Evolutionary conservation across 2,888 invertebrate genomes (phyloP), one percentile per base, ranked within the genome.

Genomic region (Teinopalpus imperialis): DNA sequence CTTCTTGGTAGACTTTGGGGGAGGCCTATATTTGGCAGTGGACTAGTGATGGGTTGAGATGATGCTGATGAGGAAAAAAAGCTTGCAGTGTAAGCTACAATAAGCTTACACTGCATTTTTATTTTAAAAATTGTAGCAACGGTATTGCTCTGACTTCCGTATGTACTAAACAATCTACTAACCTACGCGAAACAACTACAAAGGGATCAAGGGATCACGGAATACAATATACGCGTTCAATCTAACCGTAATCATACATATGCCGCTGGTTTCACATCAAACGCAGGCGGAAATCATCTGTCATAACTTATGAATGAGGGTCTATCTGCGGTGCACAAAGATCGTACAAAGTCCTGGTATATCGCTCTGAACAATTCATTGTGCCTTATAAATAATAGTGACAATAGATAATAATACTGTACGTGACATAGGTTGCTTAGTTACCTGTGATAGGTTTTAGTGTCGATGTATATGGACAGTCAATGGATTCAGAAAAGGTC

Each of bases 231-330:
- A n/a, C 26, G 8, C n/a, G 1, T 31, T 18, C 31, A 8, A 6
- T 6, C 18, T 6, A 12, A 18, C 8, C 21, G 13, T 8, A 20
- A 23, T 29, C 18, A 29, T 30, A n/a, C 9, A 23, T 10, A 20
- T 26, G 26, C 26, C 1, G 16, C 9, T 4, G 10, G 18, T 5
- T 14, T 1, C 30, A 12, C 37, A 18, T 37, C 37, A 29, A 10
- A 10, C 16, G 26, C 41, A 32, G 12, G 10, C 16, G 36, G 29
- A 23, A 16, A 35, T 34, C 32, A 20, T 43, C 27, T 21, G 43
- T 37, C 43, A 44, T 44, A 13, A 36, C 16, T 37, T 44, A 32
- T 37, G 37, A 37, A 43, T n/a, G 14, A 16, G 18, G 30, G n/a
- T 24, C 14, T 26, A 14, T 20, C 3, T 9, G 9, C 29, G 2